These are phyloP conservation scores for Chorisops tibialis DNA, from an alignment of 2,888 invertebrate genomes.

Conservation along the genomic window DNA sequence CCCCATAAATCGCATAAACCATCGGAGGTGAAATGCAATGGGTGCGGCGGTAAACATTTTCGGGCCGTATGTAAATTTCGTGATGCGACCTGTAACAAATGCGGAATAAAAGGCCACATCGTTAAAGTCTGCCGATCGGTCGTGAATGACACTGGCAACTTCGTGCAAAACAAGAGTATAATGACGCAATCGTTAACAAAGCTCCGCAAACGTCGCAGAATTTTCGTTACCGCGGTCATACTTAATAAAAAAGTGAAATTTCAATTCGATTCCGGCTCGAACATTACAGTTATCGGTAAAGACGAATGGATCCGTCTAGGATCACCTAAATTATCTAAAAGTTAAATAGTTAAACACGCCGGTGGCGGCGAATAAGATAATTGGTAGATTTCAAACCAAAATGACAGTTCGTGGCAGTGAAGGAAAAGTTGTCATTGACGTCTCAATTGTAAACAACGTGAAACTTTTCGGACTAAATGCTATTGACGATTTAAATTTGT, in stretches of 20 bases:
- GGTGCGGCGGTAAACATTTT: too few species aligned
- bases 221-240: not conserved
- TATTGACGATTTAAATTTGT: not conserved
- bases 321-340: not conserved
- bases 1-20: too few species aligned
- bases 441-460: not conserved
- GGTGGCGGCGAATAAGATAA: not conserved
- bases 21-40: too few species aligned
- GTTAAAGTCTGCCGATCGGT: too few species aligned
- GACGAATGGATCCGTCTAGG: not conserved
- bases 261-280: not conserved
- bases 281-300: not conserved
- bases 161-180: not conserved
- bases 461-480: not conserved
- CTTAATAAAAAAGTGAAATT: not conserved
- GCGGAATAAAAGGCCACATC: too few species aligned
- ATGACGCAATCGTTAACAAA: not conserved
- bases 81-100: too few species aligned
- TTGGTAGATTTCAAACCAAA: not conserved
- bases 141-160: not conserved
- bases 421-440: not conserved
- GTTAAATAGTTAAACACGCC: not conserved
- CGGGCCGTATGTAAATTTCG: too few species aligned
- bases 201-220: constrained; percentile 1
- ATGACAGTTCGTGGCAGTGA: not conserved